Conservation (phyloP, 1,140 invertebrate genomes). For the Philopotamus ludificatus region DNA sequence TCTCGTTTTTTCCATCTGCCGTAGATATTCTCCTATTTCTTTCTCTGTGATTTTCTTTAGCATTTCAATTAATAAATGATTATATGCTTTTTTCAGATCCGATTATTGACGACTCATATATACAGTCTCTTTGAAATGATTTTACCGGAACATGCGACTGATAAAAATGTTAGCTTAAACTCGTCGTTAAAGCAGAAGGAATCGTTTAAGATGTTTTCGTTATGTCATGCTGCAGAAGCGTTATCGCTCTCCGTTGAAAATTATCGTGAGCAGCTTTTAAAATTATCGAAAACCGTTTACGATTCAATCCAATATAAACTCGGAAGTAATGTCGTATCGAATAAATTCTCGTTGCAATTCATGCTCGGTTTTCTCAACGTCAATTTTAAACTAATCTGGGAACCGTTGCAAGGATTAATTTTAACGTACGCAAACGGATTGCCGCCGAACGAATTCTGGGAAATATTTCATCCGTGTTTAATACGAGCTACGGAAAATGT, state of each 20-base stretch:
- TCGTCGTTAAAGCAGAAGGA: slow-evolving; percentile 46
- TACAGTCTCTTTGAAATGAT: slow-evolving; percentile 67
- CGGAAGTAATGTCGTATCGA: slow-evolving; percentile 58
- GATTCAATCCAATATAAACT: slow-evolving; percentile 59
- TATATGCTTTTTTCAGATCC: slow-evolving; percentile 60
- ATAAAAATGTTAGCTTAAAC: slow-evolving; percentile 36
- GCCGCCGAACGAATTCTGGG: slow-evolving; percentile 73
- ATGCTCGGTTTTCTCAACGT: slow-evolving; percentile 79
- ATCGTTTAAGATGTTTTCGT: slow-evolving; percentile 60
- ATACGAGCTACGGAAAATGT: slow-evolving; percentile 48
- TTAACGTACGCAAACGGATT: slow-evolving; percentile 68
- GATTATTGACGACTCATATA: slow-evolving; percentile 68
- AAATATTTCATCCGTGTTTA: slow-evolving; percentile 67
- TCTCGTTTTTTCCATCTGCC: slow-evolving; percentile 17
- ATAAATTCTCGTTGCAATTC: slow-evolving; percentile 68
- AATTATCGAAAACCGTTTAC: slow-evolving; percentile 70
- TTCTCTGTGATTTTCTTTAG: no score
- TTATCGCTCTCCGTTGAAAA: slow-evolving; percentile 67
- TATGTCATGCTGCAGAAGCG: slow-evolving; percentile 70
- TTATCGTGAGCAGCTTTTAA: slow-evolving; percentile 74
- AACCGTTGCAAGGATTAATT: slow-evolving; percentile 74
- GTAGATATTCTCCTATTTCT: no score
- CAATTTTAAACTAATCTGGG: slow-evolving; percentile 89
- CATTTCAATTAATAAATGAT: slow-evolving; percentile 30
- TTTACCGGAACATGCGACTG: slow-evolving; percentile 17